These are phyloP conservation scores for Zaprionus lineosus DNA, from an alignment of 2,888 invertebrate species.

Conservation along the genomic window DNA sequence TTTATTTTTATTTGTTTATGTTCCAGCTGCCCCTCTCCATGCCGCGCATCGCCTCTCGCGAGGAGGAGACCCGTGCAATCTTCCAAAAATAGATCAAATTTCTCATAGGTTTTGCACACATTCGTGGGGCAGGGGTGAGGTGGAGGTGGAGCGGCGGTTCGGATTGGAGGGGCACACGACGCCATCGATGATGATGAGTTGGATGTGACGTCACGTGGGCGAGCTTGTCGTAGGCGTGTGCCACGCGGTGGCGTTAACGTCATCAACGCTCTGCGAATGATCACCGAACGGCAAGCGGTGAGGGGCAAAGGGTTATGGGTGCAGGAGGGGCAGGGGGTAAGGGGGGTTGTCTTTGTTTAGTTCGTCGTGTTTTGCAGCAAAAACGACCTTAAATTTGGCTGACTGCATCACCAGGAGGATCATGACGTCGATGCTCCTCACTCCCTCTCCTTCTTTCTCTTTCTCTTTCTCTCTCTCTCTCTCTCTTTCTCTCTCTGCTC, in stretches of 20 bases:
- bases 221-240: constrained; percentile 38
- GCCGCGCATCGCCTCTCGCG: neutral
- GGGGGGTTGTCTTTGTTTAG: constrained; percentile 1
- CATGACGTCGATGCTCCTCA: constrained; percentile 31
- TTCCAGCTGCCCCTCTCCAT: constrained; percentile 8
- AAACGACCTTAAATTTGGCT: neutral
- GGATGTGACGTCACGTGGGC: constrained; percentile 49
- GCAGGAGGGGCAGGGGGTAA: neutral
- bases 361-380: constrained; percentile 9
- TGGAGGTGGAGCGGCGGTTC: constrained; percentile 8
- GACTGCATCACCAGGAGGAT: constrained; percentile 49
- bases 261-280: constrained; percentile 28
- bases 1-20: neutral
- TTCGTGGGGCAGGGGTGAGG: neutral
- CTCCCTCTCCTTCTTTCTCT: neutral
- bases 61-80: constrained; percentile 58
- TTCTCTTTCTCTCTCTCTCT: neutral
- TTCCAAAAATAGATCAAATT: constrained; percentile 55
- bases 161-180: constrained; percentile 50
- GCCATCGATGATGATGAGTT: constrained; percentile 8
- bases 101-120: constrained; percentile 11
- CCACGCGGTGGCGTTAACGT: constrained; percentile 44
- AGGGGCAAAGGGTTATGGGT: constrained; percentile 2
- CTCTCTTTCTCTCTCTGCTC: neutral
- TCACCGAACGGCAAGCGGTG: too few relatives aligned